phyloP scores from a whole-genome alignment of 1,140 invertebrate species.

The Dryas iulia region DNA sequence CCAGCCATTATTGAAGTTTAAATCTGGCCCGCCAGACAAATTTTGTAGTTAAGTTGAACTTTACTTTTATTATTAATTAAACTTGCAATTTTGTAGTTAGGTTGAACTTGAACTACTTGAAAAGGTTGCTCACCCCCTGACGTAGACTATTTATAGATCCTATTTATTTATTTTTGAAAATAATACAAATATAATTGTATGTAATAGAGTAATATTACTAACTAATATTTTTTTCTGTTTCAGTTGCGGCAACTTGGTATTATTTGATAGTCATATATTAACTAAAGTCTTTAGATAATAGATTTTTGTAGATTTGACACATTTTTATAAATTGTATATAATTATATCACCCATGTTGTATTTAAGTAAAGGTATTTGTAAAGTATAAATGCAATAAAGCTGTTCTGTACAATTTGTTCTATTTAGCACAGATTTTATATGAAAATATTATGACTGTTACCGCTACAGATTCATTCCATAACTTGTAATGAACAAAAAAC shows the following conservation, averaged over 20 bases:
- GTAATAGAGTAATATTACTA: no score
- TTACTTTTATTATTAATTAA: no score
- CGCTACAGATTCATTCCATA: neutral
- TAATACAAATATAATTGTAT: no score
- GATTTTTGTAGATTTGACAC: constrained; percentile 27
- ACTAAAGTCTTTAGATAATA: no score
- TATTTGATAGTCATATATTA: constrained; percentile 49
- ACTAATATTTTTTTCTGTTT: constrained; percentile 41
- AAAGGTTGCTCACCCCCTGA: no score
- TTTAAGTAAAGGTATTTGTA: neutral
- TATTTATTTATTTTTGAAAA: no score
- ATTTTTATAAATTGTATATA: constrained; percentile 36
- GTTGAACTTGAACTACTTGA: no score
- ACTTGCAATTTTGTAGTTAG: no score
- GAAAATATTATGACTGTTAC: neutral
- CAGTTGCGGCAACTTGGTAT: constrained; percentile 79
- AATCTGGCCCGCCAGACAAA: no score
- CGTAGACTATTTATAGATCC: no score
- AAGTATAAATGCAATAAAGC: constrained; percentile 20
- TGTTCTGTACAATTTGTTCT: constrained; percentile 21
- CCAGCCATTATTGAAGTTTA: no score
- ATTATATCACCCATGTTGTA: neutral
- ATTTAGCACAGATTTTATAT: constrained; percentile 15
- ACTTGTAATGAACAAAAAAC: neutral
- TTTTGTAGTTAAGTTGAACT: no score